Percentiles rank a stretch among this genome's conserved stretches.
Conservation (phyloP, 2,797 vertebrate genomes). For the Sphaeramia orbicularis region DNA sequence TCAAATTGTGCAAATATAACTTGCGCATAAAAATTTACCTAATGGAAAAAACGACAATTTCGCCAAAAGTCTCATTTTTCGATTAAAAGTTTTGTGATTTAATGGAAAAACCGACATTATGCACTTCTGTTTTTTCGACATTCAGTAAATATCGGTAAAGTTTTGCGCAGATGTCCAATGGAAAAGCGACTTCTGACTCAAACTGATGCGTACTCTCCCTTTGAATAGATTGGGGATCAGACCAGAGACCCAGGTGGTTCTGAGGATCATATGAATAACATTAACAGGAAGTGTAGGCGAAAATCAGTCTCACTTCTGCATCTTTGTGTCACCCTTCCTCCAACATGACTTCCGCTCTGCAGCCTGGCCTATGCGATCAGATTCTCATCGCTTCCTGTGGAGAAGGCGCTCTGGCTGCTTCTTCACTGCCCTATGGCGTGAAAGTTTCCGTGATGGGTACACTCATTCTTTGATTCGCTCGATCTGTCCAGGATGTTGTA, state of each 20-base stretch:
- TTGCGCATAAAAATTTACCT: too few relatives aligned
- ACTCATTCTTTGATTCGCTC: slow-evolving; percentile 65
- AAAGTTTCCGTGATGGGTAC: slow-evolving; percentile 59
- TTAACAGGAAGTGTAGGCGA: neutral
- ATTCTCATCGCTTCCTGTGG: slow-evolving; percentile 64
- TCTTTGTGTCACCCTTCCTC: slow-evolving; percentile 22
- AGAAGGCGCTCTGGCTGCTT: slow-evolving; percentile 50
- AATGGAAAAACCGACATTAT: too few relatives aligned
- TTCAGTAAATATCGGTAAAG: too few relatives aligned
- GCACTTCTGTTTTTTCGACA: too few relatives aligned
- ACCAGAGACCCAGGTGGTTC: slow-evolving; percentile 34
- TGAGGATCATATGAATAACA: neutral
- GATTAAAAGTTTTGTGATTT: too few relatives aligned
- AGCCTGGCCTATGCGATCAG: slow-evolving; percentile 66
- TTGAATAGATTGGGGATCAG: slow-evolving; percentile 51
- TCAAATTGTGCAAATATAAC: too few relatives aligned
- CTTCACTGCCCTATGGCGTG: slow-evolving; percentile 52
- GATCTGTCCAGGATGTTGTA: slow-evolving; percentile 58
- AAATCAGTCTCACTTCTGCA: slow-evolving; percentile 6
- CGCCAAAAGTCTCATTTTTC: too few relatives aligned
- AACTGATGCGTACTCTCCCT: slow-evolving; percentile 1
- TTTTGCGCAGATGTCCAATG: too few relatives aligned
- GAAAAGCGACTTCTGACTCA: too few relatives aligned
- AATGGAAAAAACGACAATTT: too few relatives aligned
- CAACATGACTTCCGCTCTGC: slow-evolving; percentile 64